Percentiles rank a stretch among this genome's conserved stretches.
Conservation (phyloP, 2,113 vertebrate species). For the Plecotus auritus region DNA sequence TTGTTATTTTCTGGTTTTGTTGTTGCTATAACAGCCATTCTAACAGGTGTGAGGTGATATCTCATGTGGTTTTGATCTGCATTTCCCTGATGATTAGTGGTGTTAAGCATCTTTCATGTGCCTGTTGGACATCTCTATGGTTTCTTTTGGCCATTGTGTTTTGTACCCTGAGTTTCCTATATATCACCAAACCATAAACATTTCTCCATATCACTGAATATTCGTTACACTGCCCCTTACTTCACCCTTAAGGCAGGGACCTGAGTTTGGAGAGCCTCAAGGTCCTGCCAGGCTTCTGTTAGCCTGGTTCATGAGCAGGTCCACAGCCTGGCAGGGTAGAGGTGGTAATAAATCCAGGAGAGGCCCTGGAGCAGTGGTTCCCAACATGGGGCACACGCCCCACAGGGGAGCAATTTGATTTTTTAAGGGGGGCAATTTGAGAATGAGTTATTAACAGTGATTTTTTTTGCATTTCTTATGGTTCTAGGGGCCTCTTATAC, state of each 20-base stretch:
- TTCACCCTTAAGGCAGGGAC: neutral
- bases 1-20: neutral
- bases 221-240: neutral
- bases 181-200: neutral
- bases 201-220: neutral
- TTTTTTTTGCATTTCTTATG: too few relatives aligned
- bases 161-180: neutral
- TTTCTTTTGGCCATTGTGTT: neutral
- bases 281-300: neutral
- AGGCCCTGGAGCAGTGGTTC: neutral
- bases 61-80: neutral
- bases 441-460: too few relatives aligned
- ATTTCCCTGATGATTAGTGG: neutral
- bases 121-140: neutral
- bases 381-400: too few relatives aligned
- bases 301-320: neutral
- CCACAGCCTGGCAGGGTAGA: neutral
- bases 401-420: too few relatives aligned
- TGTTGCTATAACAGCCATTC: neutral
- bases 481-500: too few relatives aligned
- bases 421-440: too few relatives aligned
- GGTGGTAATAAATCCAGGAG: neutral
- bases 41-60: neutral
- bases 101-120: neutral
- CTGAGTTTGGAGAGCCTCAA: neutral